These are phyloP conservation scores for Hemistola chrysoprasaria DNA, from an alignment of 2,888 invertebrate genomes.

Conservation along the genomic window DNA sequence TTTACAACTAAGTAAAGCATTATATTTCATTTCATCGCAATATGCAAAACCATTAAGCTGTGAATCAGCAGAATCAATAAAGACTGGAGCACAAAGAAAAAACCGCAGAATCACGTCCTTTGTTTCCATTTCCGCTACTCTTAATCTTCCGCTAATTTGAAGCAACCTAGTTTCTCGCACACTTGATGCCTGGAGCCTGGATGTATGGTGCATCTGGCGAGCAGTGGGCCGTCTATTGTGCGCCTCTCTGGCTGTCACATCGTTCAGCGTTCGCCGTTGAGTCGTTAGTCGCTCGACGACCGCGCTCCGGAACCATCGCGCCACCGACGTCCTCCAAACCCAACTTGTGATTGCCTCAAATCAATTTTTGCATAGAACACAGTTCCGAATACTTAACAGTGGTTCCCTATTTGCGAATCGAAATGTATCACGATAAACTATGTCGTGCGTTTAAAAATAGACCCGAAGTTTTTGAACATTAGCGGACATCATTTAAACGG, in stretches of 20 bases:
- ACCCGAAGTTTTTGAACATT: slow-evolving; percentile 18
- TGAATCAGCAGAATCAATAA: slow-evolving; percentile 3
- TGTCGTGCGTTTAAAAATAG: slow-evolving; percentile 1
- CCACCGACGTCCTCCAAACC: slow-evolving; percentile 9
- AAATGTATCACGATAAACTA: slow-evolving; percentile 7
- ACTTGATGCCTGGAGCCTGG: slow-evolving; percentile 36
- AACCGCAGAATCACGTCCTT: slow-evolving; percentile 17
- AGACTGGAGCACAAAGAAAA: slow-evolving; percentile 9
- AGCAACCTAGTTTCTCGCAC: slow-evolving; percentile 45
- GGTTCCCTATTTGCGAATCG: slow-evolving; percentile 7
- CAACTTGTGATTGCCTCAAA: slow-evolving; percentile 7
- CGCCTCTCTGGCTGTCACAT: slow-evolving; percentile 11
- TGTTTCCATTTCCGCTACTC: slow-evolving; percentile 31
- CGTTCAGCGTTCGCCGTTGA: too few relatives aligned
- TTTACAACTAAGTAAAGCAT: too few relatives aligned
- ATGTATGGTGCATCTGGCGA: slow-evolving; percentile 10
- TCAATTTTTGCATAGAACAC: slow-evolving; percentile 8
- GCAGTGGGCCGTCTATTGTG: slow-evolving; percentile 22
- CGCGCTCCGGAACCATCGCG: slow-evolving; percentile 44
- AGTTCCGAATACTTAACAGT: slow-evolving; percentile 7
- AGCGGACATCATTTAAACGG: slow-evolving; percentile 7
- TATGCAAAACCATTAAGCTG: background rate
- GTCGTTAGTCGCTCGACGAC: slow-evolving; percentile 56
- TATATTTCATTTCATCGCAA: too few relatives aligned
- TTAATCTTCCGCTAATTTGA: slow-evolving; percentile 40